Evolutionary conservation across 2,113 vertebrate species (phyloP).

Genomic region (Callipepla californica): DNA sequence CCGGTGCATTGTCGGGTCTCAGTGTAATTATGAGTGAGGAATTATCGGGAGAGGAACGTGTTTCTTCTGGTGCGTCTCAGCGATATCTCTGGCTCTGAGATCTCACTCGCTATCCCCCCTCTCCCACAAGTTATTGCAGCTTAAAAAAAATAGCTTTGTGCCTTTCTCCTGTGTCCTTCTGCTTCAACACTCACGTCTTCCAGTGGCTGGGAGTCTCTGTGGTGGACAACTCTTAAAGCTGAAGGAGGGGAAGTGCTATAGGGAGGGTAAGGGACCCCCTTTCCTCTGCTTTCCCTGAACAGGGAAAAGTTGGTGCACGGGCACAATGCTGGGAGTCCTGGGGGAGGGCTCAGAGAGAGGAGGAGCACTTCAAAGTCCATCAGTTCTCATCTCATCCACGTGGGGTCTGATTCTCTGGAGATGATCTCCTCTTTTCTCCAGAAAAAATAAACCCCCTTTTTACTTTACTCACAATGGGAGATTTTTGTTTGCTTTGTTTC

Average conservation of each 20-base stretch:
- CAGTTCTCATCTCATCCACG: neutral
- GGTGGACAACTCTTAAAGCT: neutral
- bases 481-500: neutral
- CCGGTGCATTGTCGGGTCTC: neutral
- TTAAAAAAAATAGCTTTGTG: neutral
- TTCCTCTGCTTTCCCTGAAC: neutral
- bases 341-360: neutral
- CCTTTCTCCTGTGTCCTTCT: neutral
- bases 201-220: neutral
- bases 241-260: neutral
- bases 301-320: neutral
- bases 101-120: neutral
- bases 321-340: no score
- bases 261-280: neutral
- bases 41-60: neutral
- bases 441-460: neutral
- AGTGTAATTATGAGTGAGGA: neutral
- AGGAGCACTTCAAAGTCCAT: neutral
- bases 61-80: neutral
- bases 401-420: neutral
- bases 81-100: neutral
- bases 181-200: rapidly evolving
- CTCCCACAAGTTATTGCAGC: rapidly evolving
- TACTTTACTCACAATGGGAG: neutral
- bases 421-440: rapidly evolving